Evolutionary conservation across 2,888 invertebrate species (phyloP), one percentile per base, ranked within the genome.

Genomic region (Andricus quercusramuli): DNA sequence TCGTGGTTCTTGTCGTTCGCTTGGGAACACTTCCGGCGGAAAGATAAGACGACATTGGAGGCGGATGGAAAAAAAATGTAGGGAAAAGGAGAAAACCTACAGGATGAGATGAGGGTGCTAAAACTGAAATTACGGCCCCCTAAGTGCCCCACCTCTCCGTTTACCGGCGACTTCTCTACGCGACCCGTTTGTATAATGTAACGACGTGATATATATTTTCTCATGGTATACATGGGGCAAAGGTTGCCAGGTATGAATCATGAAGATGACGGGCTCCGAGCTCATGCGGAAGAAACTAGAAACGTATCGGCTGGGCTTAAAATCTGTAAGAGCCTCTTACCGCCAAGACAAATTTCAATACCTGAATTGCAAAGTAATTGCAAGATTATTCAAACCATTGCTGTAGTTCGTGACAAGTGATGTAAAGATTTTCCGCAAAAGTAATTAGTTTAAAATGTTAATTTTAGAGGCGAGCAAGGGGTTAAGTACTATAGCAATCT

Each of bases 81-180:
- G 77, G 76, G 77, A 68, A 78, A 78, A 70, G 79, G 77, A 82
- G 78, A 82, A 83, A 77, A 77, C 51, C 66, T 41, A 65, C 65
- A 17, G 64, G 62, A 81, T 76, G 80, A 81, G 82, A 81, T 41
- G 79, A 79, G 79, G 80, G 83, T 80, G 85, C 82, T 85, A 85
- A 86, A 88, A 86, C 84, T 87, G 85, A 88, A 89, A 88, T 88
- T 87, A 88, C 83, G 87, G 80, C 81, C 70, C 78, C 76, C 82
- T 86, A 86, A 88, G 86, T 87, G 84, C 83, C 83, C 80, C 79
- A 81, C 80, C 77, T 79, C 79, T 78, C 29, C 79, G 79, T 82
- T 80, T 81, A 22, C 82, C 80, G 77, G 80, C 17, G 79, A 81
- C 80, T 81, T 79, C 78, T 80, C 78, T 78, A 86, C 86, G 86